A percentile compares a stretch with the other conserved stretches of the same genome.
Evolutionary conservation across 1,140 invertebrate species (phyloP).

Genomic region (Luehdorfia chinensis): DNA sequence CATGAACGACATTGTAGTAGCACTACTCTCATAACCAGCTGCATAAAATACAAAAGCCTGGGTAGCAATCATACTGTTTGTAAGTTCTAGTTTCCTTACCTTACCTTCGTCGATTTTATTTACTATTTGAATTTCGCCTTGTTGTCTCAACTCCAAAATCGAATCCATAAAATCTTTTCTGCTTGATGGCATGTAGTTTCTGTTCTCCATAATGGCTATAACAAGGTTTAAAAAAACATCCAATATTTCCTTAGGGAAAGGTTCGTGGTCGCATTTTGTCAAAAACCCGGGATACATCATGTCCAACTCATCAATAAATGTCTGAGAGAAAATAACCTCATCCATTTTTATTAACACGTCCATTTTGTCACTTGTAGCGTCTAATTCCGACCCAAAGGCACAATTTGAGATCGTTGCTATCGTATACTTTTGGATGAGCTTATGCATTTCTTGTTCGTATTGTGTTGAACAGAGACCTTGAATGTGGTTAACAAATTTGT

Average conservation of each 20-base stretch:
- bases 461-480: too few species aligned
- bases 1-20: slow-evolving; percentile 30
- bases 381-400: slow-evolving; percentile 78
- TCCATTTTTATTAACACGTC: slow-evolving; percentile 29
- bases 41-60: slow-evolving; percentile 55
- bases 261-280: slow-evolving; percentile 26
- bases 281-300: slow-evolving; percentile 42
- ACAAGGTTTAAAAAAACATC: slow-evolving; percentile 35
- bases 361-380: slow-evolving; percentile 33
- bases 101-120: slow-evolving; percentile 19
- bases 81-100: slow-evolving; percentile 25
- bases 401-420: slow-evolving; percentile 75
- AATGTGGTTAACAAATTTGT: slow-evolving; percentile 47
- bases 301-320: slow-evolving; percentile 29
- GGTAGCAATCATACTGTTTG: slow-evolving; percentile 43
- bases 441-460: slow-evolving; percentile 60
- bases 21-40: slow-evolving; percentile 49
- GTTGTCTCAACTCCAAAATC: slow-evolving; percentile 49
- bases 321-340: slow-evolving; percentile 21
- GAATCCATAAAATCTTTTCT: slow-evolving; percentile 44
- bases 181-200: slow-evolving; percentile 27
- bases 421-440: slow-evolving; percentile 56
- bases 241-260: slow-evolving; percentile 28
- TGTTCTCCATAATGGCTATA: slow-evolving; percentile 20
- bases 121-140: slow-evolving; percentile 14